Base-by-base conservation (phyloP, 2,797 vertebrate genomes). In the Sebastes oblongus region DNA sequence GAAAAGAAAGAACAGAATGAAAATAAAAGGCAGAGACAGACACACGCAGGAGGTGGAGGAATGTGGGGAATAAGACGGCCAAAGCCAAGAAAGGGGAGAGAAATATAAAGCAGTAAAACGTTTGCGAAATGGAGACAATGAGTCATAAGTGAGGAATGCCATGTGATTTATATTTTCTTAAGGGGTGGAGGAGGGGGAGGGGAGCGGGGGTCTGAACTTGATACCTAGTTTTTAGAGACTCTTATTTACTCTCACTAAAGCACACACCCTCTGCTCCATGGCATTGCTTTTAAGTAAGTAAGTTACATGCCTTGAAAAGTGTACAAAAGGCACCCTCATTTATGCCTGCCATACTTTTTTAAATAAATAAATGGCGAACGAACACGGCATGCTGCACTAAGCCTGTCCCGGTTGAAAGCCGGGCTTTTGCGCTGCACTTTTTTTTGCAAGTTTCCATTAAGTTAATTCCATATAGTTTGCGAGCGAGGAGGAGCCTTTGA, bases 81-180 rank as follows among this genome's bases (percentile, higher is more conserved):
- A 73, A 84, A 86, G 87, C 81, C 84, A 83, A 91, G 81, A 80
- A 81, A 68, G 46, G 58, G 73, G 71, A 75, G 72, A 86, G 80
- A 81, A 87, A 87, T 79, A 83, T 70, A 83, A 83, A 86, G 70
- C 59, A 62, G 73, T 30, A n/a, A 86, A 87, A 79, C 83, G 65
- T 85, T 85, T 72, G 74, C 22, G 67, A 92, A 88, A 90, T 29
- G 88, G 92, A 94, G 92, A 92, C 91, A 94, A 93, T 94, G 94
- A 95, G 87, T 95, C 94, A 95, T 78, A 86, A 81, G 82, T 55
- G 66, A 95, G 93, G 92, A 94, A 96, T 94, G 93, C 84, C 86
- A 91, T 92, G 91, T 92, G 94, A 95, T 91, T 94, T 93, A 87
- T 92, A 92, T 94, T 96, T 94, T 94, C 87, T 92, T 86, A 88